These are phyloP conservation scores for Rhadina sibilatrix DNA, from an alignment of 2,113 vertebrate genomes.

Conservation along the genomic window DNA sequence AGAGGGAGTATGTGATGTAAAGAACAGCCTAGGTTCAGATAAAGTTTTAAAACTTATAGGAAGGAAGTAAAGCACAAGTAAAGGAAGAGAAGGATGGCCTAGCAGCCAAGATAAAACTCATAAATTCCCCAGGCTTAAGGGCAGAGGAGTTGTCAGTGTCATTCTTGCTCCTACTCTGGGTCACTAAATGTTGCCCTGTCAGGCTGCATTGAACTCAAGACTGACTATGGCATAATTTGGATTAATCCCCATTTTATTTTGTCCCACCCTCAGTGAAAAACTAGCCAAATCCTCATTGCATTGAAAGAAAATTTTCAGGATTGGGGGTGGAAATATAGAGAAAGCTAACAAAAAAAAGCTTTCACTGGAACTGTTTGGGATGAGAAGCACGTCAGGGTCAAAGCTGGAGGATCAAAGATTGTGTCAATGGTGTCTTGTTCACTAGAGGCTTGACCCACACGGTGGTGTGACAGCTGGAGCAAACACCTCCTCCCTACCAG, in stretches of 20 bases:
- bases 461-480: rapidly evolving
- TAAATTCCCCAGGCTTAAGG: background rate
- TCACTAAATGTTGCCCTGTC: background rate
- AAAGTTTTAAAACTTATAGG: constrained; percentile 18
- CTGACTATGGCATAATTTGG: too few species aligned
- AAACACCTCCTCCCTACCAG: rapidly evolving
- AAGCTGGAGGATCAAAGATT: background rate
- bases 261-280: background rate
- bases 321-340: background rate
- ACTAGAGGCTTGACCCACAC: background rate
- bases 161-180: rapidly evolving
- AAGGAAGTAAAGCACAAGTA: constrained; percentile 35
- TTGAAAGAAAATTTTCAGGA: background rate
- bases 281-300: rapidly evolving
- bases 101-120: constrained; percentile 7
- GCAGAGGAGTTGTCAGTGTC: background rate
- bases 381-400: rapidly evolving
- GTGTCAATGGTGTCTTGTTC: background rate
- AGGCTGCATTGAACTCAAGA: background rate
- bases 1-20: constrained; percentile 21
- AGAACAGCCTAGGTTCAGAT: constrained; percentile 27
- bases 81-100: constrained; percentile 7
- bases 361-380: background rate
- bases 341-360: background rate
- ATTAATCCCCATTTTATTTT: background rate